phyloP scores from a whole-genome alignment of 1,140 invertebrate species.

The Aphelinus atriplicis region DNA sequence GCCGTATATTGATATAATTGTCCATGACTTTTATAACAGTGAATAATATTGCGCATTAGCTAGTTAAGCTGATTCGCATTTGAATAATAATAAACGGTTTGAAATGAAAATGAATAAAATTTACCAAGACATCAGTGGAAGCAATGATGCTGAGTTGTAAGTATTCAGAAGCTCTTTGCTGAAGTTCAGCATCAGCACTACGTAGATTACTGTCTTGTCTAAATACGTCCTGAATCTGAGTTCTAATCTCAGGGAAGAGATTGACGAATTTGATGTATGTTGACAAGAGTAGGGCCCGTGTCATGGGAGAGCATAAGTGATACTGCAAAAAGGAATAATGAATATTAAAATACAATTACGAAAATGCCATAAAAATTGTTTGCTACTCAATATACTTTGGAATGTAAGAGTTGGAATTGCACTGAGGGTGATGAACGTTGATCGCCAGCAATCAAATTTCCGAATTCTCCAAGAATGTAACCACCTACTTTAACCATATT shows the following conservation, averaged over 20 bases:
- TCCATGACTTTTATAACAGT: too few species aligned
- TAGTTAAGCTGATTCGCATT: too few species aligned
- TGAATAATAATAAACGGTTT: too few species aligned
- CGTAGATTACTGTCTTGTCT: constrained; percentile 95
- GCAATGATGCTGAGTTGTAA: constrained; percentile 95
- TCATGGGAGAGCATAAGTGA: constrained; percentile 96
- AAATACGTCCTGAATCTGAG: constrained; percentile 96
- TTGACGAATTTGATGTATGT: constrained; percentile 99
- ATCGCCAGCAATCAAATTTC: constrained; percentile 99
- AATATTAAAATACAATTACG: constrained; percentile 10
- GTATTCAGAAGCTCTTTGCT: constrained; percentile 98
- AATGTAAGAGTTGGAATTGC: constrained; percentile 97
- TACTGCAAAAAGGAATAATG: constrained; percentile 70
- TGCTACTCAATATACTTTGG: constrained; percentile 73
- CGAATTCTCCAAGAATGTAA: constrained; percentile 99
- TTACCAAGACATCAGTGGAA: constrained; percentile 92
- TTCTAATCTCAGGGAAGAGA: constrained; percentile 98
- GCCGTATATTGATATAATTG: too few species aligned
- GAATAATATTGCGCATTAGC: too few species aligned
- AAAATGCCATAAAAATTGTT: constrained; percentile 3
- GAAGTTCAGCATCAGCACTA: constrained; percentile 97
- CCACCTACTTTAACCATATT: constrained; percentile 99
- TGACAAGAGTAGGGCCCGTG: constrained; percentile 93
- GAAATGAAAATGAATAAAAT: constrained; percentile 35
- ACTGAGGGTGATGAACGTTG: constrained; percentile 94